These are phyloP conservation scores for Cremastinae sp. DNA, from an alignment of 2,888 invertebrate genomes.

Conservation along the genomic window DNA sequence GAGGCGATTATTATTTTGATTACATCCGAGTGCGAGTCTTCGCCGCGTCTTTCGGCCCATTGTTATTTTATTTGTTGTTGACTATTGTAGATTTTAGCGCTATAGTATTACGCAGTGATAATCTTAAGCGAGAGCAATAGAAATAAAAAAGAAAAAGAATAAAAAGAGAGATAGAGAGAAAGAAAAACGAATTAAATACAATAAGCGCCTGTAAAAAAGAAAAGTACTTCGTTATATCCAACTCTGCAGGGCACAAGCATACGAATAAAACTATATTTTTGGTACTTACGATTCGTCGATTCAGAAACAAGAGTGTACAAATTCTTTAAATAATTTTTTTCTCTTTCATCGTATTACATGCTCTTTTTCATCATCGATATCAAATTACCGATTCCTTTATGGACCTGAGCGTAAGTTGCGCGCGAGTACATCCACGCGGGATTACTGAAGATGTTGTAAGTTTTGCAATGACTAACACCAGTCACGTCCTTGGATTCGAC, in stretches of 20 bases:
- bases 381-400: constrained; percentile 82
- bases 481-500: constrained; percentile 76
- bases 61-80: constrained; percentile 78
- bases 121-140: constrained; percentile 54
- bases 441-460: constrained; percentile 82
- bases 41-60: constrained; percentile 69
- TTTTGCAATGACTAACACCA: constrained; percentile 80
- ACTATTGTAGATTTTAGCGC: constrained; percentile 73
- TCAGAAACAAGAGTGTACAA: constrained; percentile 1
- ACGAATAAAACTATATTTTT: constrained; percentile 65
- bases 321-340: not conserved
- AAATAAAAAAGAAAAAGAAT: constrained; percentile 41
- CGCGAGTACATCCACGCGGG: constrained; percentile 82
- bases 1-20: constrained; percentile 44
- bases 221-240: constrained; percentile 47
- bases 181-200: constrained; percentile 16
- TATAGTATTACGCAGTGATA: constrained; percentile 66
- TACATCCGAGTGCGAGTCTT: constrained; percentile 55
- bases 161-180: constrained; percentile 23
- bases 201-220: constrained; percentile 41
- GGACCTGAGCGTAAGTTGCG: constrained; percentile 80
- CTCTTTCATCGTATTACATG: constrained; percentile 53
- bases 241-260: constrained; percentile 52
- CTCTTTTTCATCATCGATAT: constrained; percentile 67
- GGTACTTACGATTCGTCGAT: constrained; percentile 42